These are phyloP conservation scores for Drosophila anomelani DNA, from an alignment of 2,888 invertebrate species.

Conservation along the genomic window DNA sequence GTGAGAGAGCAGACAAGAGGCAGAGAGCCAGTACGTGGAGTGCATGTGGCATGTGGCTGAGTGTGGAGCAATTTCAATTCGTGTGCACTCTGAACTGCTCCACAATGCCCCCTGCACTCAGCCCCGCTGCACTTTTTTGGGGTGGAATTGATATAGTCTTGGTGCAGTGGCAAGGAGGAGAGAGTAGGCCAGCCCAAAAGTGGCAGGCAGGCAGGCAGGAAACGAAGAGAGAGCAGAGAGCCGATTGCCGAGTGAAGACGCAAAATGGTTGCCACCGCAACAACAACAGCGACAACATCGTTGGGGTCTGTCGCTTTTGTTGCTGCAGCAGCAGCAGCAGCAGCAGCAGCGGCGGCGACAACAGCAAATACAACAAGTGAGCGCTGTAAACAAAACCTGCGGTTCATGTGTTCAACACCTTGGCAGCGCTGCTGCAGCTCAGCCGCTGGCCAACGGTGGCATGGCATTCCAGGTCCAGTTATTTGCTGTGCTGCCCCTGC, in stretches of 20 bases:
- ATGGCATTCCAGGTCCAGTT: slow-evolving; percentile 27
- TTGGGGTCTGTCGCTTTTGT: slow-evolving; percentile 58
- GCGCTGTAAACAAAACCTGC: slow-evolving; percentile 76
- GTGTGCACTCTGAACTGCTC: slow-evolving; percentile 63
- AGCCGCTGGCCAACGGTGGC: slow-evolving; percentile 42
- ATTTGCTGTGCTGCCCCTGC: slow-evolving; percentile 14
- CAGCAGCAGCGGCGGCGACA: slow-evolving; percentile 9
- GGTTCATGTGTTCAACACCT: slow-evolving; percentile 79
- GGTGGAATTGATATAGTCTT: slow-evolving; percentile 59
- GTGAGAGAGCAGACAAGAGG: slow-evolving; percentile 33
- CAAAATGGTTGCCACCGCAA: slow-evolving; percentile 76
- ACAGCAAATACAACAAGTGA: slow-evolving; percentile 49
- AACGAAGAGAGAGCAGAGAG: slow-evolving; percentile 34
- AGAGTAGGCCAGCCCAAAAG: slow-evolving; percentile 11
- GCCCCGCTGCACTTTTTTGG: slow-evolving; percentile 52
- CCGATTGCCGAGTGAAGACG: slow-evolving; percentile 49
- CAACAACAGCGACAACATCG: slow-evolving; percentile 64
- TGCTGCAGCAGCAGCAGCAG: slow-evolving; percentile 51
- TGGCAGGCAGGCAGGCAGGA: slow-evolving; percentile 21
- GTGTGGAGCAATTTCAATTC: slow-evolving; percentile 65
- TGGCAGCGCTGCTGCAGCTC: slow-evolving; percentile 42
- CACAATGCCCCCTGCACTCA: slow-evolving; percentile 34
- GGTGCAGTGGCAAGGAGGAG: slow-evolving; percentile 22
- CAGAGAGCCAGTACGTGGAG: slow-evolving; percentile 37
- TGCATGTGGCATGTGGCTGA: slow-evolving; percentile 17